Base-by-base conservation (phyloP, 2,113 vertebrate genomes). In the Hemiscyllium ocellatum region DNA sequence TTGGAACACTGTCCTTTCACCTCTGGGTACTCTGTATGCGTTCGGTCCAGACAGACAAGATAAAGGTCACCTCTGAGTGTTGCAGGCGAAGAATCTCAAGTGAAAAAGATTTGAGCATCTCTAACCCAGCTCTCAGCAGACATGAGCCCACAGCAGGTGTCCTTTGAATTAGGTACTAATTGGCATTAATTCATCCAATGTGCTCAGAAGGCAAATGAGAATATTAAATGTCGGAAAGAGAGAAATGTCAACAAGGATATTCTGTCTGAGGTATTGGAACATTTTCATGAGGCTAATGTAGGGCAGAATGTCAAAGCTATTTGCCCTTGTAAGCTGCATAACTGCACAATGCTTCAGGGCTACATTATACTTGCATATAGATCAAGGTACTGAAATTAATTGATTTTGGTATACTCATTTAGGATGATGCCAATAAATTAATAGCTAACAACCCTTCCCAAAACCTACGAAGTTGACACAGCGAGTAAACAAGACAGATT, bases 1-100 rank as follows among this genome's bases (percentile, higher is more conserved):
- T 68, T 94, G 91, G 91, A 94, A 69, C 61, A 69, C 37, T 70
- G 91, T 69, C 66, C 68, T 72, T 52, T 95, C 94, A 72, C 94
- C 68, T 69, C n/a, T 72, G 68, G 69, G 15, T 37, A 72, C 37
- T 50, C 42, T 76, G 47, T 13, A 29, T 26, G 66, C 42, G 72
- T 61, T 24, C 69, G 19, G 42, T 47, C 68, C 68, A 72, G 94
- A 76, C 3, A 72, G 94, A 95, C 37, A 50, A 26, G 37, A 95
- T 76, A 29, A 95, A 95, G 94, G 94, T 94, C 66, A 69, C 66
- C 91, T 94, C 65, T 3, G 65, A 69, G 20, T 47, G 91, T 47
- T n/a, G 47, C 7, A 8, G 42, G 91, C 66, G 47, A 47, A 93
- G 52, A 69, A 42, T 61, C 50, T 15, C 52, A 33, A 90, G 29